Evolutionary conservation across 2,888 invertebrate species (phyloP).

Genomic region (Drosophila mettleri): DNA sequence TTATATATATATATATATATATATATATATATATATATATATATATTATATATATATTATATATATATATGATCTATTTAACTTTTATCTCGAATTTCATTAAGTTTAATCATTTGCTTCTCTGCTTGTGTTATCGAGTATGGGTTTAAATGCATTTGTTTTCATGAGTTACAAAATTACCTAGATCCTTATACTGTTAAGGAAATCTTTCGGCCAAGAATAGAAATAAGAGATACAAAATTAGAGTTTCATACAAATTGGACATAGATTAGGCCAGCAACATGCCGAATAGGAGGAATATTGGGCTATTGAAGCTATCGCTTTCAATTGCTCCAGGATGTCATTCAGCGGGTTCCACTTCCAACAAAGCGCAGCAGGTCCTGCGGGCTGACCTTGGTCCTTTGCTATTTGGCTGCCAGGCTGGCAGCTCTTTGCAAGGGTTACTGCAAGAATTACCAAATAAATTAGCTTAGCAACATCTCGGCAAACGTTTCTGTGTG

Average conservation of each 20-base stretch:
- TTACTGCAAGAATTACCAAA: constrained; percentile 74
- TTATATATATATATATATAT: constrained; percentile 29
- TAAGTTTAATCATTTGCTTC: constrained; percentile 46
- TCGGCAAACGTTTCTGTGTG: background rate
- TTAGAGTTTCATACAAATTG: constrained; percentile 41
- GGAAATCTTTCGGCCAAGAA: constrained; percentile 45
- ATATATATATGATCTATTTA: constrained; percentile 25
- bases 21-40: constrained; percentile 21
- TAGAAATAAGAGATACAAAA: constrained; percentile 29
- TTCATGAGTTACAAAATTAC: constrained; percentile 77
- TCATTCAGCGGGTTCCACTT: constrained; percentile 7
- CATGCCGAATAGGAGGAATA: constrained; percentile 39
- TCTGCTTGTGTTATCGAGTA: constrained; percentile 60
- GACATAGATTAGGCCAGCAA: constrained; percentile 71
- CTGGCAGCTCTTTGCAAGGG: constrained; percentile 82
- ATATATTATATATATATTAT: constrained; percentile 32
- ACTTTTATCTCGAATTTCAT: constrained; percentile 43
- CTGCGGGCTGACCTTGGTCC: constrained; percentile 68
- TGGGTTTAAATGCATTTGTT: constrained; percentile 82
- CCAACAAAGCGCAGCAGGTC: constrained; percentile 24
- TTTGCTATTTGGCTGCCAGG: constrained; percentile 80
- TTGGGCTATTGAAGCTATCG: constrained; percentile 20
- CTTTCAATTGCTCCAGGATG: constrained; percentile 22
- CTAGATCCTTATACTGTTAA: constrained; percentile 39
- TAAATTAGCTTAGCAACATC: constrained; percentile 15